Percentiles rank a stretch among this genome's conserved stretches.
phyloP scores from a whole-genome alignment of 2,113 vertebrate genomes.

The Hydrolagus affinis region DNA sequence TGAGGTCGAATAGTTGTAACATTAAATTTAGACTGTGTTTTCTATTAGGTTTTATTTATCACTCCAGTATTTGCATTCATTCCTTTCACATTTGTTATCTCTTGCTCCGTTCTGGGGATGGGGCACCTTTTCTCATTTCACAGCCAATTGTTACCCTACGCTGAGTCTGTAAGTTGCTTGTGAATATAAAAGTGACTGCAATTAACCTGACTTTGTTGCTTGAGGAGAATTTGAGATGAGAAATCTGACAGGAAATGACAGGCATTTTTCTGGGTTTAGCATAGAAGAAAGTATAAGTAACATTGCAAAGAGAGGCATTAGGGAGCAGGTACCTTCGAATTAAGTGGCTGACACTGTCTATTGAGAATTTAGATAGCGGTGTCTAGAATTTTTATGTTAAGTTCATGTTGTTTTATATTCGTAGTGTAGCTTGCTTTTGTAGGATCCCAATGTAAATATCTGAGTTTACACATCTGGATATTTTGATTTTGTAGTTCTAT shows the following conservation, averaged over 20 bases:
- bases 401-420: conserved; percentile 82
- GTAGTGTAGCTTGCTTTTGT: conserved; percentile 68
- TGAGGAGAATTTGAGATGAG: conserved; percentile 95
- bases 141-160: conserved; percentile 77
- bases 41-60: conserved; percentile 87
- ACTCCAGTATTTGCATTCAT: conserved; percentile 80
- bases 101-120: conserved; percentile 74
- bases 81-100: conserved; percentile 83
- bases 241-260: conserved; percentile 97
- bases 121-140: conserved; percentile 79
- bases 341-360: conserved; percentile 81
- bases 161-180: conserved; percentile 84
- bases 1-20: conserved; percentile 84
- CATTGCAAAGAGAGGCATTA: conserved; percentile 90
- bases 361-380: conserved; percentile 79
- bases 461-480: conserved; percentile 61
- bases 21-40: conserved; percentile 81
- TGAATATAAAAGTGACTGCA: conserved; percentile 99
- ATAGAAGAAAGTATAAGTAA: conserved; percentile 94
- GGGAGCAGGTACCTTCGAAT: conserved; percentile 82
- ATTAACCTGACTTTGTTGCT: conserved; percentile 99
- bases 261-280: conserved; percentile 95
- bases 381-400: conserved; percentile 79
- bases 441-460: conserved; percentile 69
- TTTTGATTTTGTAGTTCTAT: conserved; percentile 23